Evolutionary conservation across 2,888 invertebrate species (phyloP), one percentile per base, ranked within the genome.

Genomic region (Mellilla xanthometata): DNA sequence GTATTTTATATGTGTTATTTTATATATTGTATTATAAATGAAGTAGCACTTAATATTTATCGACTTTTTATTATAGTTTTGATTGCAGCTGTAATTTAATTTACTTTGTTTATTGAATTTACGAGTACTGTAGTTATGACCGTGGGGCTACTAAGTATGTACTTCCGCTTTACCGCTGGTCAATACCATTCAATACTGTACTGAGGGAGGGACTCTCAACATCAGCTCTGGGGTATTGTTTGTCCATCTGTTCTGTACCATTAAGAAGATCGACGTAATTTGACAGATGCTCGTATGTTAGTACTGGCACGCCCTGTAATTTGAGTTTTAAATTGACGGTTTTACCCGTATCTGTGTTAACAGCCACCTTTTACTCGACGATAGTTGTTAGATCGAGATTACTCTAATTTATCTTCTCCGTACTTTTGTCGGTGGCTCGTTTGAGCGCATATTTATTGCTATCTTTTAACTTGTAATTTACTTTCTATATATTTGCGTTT

Each of bases 201-300:
- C 24, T 6, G 6, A 24, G 12, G 28, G 35, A 31, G 46, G 40
- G 46, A 24, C 6, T 31, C 31, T 12, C 26, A 36, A 39, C 27
- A 32, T 12, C 26, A 39, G 32, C 31, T 46, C 34, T 27, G 27
- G 46, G 31, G 35, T 40, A 46, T 46, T 68, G 68, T 68, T 66
- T 62, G 68, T 68, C 72, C 81, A 81, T 81, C 78, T 81, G 81
- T 64, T 72, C 71, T 46, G 55, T 32, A 50, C 56, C 67, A 70
- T 72, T 65, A 48, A 29, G 51, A 36, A 62, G 49, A 54, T 57
- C 57, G 52, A 32, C 53, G 52, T 54, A 54, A 51, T 58, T 58
- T 54, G 56, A 61, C 58, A 58, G 60, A 58, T 61, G 58, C 49
- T 43, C 48, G 39, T 54, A 54, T 48, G 54, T 36, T 39, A n/a